Evolutionary conservation across 2,797 vertebrate species (phyloP).

Genomic region (Gallinago solitaria): DNA sequence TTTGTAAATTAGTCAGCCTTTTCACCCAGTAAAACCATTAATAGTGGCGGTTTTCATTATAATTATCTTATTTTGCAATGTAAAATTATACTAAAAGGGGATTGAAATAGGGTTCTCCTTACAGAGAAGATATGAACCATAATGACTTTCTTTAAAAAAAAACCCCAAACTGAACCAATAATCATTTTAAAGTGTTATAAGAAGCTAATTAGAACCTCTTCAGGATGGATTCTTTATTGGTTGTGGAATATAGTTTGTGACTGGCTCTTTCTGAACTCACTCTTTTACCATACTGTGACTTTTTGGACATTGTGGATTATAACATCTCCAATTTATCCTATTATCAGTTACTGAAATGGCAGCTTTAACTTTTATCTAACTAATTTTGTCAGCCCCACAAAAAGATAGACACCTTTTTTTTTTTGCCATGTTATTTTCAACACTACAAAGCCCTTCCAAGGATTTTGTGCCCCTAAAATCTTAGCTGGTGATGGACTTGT

Average conservation of each 20-base stretch:
- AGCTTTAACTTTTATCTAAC: neutral
- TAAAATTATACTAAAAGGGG: neutral
- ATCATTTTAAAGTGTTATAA: neutral
- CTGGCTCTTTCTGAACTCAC: neutral
- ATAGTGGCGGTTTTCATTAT: neutral
- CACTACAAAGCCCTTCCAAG: neutral
- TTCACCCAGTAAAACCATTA: neutral
- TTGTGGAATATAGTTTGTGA: neutral
- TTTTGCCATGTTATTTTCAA: neutral
- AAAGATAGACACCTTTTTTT: neutral
- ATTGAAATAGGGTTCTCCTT: neutral
- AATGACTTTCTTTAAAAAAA: neutral
- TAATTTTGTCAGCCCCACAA: neutral
- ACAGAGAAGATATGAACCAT: neutral
- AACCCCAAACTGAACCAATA: neutral
- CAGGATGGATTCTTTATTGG: neutral
- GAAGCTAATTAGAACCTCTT: neutral
- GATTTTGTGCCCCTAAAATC: neutral
- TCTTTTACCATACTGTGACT: neutral
- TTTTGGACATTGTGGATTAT: neutral
- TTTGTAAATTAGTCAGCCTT: neutral
- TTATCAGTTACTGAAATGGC: neutral
- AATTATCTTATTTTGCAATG: neutral
- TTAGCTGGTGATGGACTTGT: neutral
- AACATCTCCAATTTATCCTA: neutral